Evolutionary conservation across 2,888 invertebrate genomes (phyloP), one percentile per base, ranked within the genome.

Genomic region (Hydropsyche betteni): DNA sequence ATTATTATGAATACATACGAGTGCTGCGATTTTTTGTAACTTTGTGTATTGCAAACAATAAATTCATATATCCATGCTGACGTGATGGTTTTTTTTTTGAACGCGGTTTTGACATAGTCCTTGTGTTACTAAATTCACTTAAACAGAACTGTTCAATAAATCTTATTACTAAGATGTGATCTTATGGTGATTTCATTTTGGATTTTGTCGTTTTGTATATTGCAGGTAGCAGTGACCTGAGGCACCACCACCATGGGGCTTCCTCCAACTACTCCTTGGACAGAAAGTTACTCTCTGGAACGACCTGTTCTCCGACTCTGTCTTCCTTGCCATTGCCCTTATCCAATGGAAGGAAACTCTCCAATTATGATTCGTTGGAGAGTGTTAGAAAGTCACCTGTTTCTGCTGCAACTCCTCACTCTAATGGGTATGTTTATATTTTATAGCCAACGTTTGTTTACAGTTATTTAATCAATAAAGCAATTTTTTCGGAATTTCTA

Each of bases 311-410:
- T 75, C 86, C 90, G 50, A 84, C 83, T 12, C 83, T 85, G 83
- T 89, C 89, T 74, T 90, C 90, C 64, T 84, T 91, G 68, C 89
- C 90, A 72, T 90, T 91, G 1, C 85, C 90, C 78, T 68, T 77
- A 34, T 72, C 77, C 14, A 74, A 83, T 75, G 85, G 86, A 24
- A 68, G 79, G 36, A 77, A 77, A 38, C 70, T 79, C 44, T 68
- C 75, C 69, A 77, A 84, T 80, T 87, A 86, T 80, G 87, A 87
- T 78, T 86, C 87, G 80, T 80, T 87, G 78, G 87, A 87, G 79
- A 86, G 85, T 80, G 86, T 87, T 5, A 82, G 86, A 78, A 86
- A 86, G 80, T 85, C 86, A 4, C 85, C 86, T 0, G 81, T 84
- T 7, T 84, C 84, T n/a, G 83, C 82, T 44, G 81, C 24, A 84